phyloP scores from a whole-genome alignment of 2,797 vertebrate species.

The Sternotherus odoratus region DNA sequence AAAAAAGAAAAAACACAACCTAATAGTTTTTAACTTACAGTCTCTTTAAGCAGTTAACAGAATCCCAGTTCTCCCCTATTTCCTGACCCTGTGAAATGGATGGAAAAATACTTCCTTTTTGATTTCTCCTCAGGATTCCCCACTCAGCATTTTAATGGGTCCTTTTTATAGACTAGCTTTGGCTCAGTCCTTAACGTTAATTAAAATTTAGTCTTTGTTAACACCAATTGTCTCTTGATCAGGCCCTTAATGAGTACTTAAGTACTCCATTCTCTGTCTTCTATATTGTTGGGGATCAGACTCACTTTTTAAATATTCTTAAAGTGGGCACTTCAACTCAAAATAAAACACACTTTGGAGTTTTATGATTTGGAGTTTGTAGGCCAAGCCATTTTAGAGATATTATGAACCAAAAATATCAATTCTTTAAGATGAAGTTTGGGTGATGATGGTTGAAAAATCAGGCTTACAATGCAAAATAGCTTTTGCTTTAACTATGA shows the following conservation, averaged over 20 bases:
- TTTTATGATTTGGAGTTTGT: background rate
- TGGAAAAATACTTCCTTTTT: background rate
- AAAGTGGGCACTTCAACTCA: background rate
- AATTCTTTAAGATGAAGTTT: background rate
- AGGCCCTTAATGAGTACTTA: background rate
- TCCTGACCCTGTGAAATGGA: background rate
- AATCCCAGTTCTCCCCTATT: background rate
- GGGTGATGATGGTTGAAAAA: background rate
- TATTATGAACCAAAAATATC: background rate
- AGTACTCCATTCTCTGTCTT: background rate
- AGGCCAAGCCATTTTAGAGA: background rate
- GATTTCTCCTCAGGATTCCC: background rate
- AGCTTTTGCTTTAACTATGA: background rate
- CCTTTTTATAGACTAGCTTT: background rate
- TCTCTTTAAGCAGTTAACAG: background rate
- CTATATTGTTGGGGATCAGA: background rate
- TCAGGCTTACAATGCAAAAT: background rate
- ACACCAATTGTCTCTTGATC: background rate
- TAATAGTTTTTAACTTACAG: background rate
- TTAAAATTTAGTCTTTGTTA: background rate
- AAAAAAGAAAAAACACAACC: background rate
- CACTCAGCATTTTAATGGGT: background rate
- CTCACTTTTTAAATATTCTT: background rate
- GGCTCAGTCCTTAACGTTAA: background rate
- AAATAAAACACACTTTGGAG: background rate